Base-by-base conservation (phyloP, 2,797 vertebrate species). In the Anniella stebbinsi region DNA sequence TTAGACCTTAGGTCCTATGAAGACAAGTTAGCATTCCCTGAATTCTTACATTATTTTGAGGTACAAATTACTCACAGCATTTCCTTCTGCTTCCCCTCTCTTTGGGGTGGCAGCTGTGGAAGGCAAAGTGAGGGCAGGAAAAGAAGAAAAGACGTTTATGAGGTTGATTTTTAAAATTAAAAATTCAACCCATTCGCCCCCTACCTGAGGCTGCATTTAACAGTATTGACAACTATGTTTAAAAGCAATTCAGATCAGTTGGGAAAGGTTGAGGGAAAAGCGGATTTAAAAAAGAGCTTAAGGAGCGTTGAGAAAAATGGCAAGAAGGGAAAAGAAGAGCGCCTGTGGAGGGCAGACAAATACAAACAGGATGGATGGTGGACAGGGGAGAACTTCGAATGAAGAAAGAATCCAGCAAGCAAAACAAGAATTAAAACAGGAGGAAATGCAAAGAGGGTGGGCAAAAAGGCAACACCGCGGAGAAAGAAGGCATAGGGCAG, bases 111-210 rank as follows among this genome's bases (percentile, higher is more conserved):
- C 25, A 67, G 41, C 86, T 36, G 51, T 12, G 41, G 30, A n/a
- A 36, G 28, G 30, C 15, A n/a, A 60, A n/a, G 78, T 73, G 36
- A 48, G 13, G 45, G 12, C 6, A 67, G 33, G 41, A 33, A 28
- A 72, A 3, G n/a, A 21, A 23, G 28, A 73, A 70, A 54, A 41
- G 75, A 45, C 67, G 84, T 33, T 76, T 63, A 60, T 45, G 88
- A 45, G 92, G 92, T 87, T 41, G n/a, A 38, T 93, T 89, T 92
- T 87, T 72, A 93, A 45, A 93, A 92, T 85, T 69, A 93, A 93
- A 92, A 85, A 90, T 48, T 91, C 73, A 91, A 8, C 51, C 10
- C 10, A 51, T 48, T 11, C 45, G 41, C 28, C 28, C 17, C 81
- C 89, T 70, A 75, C 85, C 78, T 45, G 75, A 69, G 84, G 36